These are phyloP conservation scores for Urosaurus nigricauda DNA, from an alignment of 2,797 vertebrate genomes.

Conservation along the genomic window DNA sequence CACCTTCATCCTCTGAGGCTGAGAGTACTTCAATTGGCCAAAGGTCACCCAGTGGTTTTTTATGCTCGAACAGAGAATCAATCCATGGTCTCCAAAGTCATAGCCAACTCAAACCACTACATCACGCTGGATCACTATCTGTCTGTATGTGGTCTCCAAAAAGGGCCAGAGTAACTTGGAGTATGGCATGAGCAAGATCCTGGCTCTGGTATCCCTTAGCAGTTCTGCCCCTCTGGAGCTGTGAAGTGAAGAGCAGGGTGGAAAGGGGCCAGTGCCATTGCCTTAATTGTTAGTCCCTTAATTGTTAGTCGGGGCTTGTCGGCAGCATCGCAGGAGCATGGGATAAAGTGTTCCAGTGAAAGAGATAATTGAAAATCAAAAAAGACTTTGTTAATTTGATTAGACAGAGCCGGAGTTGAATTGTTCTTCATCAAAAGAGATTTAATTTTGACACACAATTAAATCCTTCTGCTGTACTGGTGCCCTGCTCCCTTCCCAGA, in stretches of 20 bases:
- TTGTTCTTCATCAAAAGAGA: slow-evolving; percentile 92
- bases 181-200: not conserved
- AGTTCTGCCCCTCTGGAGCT: not conserved
- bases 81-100: too few relatives aligned
- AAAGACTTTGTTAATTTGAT: slow-evolving; percentile 94
- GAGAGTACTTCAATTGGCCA: too few relatives aligned
- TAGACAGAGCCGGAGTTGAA: slow-evolving; percentile 86
- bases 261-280: not conserved
- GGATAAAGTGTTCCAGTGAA: slow-evolving; percentile 81
- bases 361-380: slow-evolving; percentile 95
- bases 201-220: fast-evolving
- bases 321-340: slow-evolving; percentile 63
- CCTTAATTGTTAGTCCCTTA: slow-evolving; percentile 66
- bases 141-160: not conserved
- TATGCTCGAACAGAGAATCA: too few relatives aligned
- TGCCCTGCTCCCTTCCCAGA: slow-evolving; percentile 72
- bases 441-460: slow-evolving; percentile 92
- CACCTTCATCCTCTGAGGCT: too few relatives aligned
- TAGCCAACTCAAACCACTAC: too few relatives aligned
- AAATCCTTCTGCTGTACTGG: slow-evolving; percentile 83
- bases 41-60: too few relatives aligned
- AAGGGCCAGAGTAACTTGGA: not conserved
- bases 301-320: slow-evolving; percentile 70
- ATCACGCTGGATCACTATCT: not conserved
- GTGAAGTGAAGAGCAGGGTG: not conserved